Conservation (phyloP, 2,797 vertebrate species). For the Xyrichtys novacula region DNA sequence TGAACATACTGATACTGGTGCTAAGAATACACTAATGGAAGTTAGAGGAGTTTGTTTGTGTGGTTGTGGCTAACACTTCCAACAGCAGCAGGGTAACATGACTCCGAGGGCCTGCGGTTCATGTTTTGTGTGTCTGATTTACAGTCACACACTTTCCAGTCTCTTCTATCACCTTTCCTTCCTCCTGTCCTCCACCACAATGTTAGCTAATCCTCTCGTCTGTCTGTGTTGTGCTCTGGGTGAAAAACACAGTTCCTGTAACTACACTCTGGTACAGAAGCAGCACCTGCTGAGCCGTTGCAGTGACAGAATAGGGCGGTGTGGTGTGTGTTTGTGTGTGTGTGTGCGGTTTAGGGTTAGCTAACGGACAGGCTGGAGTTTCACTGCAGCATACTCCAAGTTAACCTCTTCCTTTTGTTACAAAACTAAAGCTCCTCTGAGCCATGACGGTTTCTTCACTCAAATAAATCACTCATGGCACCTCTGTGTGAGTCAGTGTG, state of each 20-base stretch:
- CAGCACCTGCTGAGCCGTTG: slow-evolving; percentile 79
- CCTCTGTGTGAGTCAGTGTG: background rate
- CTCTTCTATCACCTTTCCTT: slow-evolving; percentile 43
- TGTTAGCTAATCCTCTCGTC: slow-evolving; percentile 72
- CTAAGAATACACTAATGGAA: slow-evolving; percentile 5
- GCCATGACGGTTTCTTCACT: background rate
- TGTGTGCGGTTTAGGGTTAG: slow-evolving; percentile 66
- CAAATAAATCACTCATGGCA: slow-evolving; percentile 59
- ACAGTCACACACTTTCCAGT: slow-evolving; percentile 55
- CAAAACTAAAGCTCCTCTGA: slow-evolving; percentile 58
- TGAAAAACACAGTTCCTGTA: slow-evolving; percentile 79
- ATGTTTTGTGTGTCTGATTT: slow-evolving; percentile 71
- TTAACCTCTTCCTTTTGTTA: slow-evolving; percentile 82
- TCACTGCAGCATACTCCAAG: slow-evolving; percentile 47
- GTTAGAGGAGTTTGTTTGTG: slow-evolving; percentile 3
- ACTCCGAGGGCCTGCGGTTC: slow-evolving; percentile 62
- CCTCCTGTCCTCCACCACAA: slow-evolving; percentile 56
- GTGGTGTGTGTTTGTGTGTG: slow-evolving; percentile 11
- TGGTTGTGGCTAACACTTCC: slow-evolving; percentile 36
- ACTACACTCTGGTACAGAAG: slow-evolving; percentile 51
- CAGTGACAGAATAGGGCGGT: slow-evolving; percentile 46
- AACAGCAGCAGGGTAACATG: slow-evolving; percentile 52
- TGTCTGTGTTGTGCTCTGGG: slow-evolving; percentile 44
- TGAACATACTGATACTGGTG: slow-evolving; percentile 9
- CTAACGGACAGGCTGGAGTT: slow-evolving; percentile 71